Percentiles rank a stretch among this genome's conserved stretches.
These are phyloP conservation scores for Siderastrea radians DNA, from an alignment of 92 coral and sea anemone species.

Conservation along the genomic window DNA sequence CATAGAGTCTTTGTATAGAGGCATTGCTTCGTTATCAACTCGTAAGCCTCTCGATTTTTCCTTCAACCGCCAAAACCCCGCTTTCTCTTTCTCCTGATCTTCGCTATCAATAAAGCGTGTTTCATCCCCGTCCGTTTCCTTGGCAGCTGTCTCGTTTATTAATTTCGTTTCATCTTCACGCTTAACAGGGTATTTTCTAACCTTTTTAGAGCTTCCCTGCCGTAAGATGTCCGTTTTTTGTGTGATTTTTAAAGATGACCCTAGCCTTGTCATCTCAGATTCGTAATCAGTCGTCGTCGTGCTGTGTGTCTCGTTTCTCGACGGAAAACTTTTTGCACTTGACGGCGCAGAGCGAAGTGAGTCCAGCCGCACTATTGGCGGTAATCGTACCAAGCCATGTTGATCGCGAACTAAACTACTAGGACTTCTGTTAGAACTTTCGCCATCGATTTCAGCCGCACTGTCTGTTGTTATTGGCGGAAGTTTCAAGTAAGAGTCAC, in stretches of 20 bases:
- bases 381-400: constrained; percentile 87
- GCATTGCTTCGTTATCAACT: background rate
- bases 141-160: constrained; percentile 6
- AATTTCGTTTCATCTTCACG: constrained; percentile 36
- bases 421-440: constrained; percentile 23
- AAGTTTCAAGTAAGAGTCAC: constrained; percentile 80
- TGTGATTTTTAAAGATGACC: background rate
- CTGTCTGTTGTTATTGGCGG: constrained; percentile 81
- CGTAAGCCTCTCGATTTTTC: background rate
- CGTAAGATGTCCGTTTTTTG: constrained; percentile 24
- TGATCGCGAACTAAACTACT: constrained; percentile 70
- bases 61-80: background rate
- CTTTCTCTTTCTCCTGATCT: background rate
- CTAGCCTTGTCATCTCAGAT: background rate
- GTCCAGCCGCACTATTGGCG: constrained; percentile 85
- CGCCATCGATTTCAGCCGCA: constrained; percentile 43
- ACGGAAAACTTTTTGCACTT: constrained; percentile 8
- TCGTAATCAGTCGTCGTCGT: background rate
- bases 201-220: constrained; percentile 4
- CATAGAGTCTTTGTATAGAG: background rate
- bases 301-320: background rate
- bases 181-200: background rate
- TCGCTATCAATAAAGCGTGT: constrained; percentile 24
- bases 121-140: constrained; percentile 30
- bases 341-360: constrained; percentile 44